Evolutionary conservation across 35 echinoderm and acorn worm species (phyloP), one percentile per base, ranked within the genome.

Genomic region (Hemicentrotus pulcherrimus): DNA sequence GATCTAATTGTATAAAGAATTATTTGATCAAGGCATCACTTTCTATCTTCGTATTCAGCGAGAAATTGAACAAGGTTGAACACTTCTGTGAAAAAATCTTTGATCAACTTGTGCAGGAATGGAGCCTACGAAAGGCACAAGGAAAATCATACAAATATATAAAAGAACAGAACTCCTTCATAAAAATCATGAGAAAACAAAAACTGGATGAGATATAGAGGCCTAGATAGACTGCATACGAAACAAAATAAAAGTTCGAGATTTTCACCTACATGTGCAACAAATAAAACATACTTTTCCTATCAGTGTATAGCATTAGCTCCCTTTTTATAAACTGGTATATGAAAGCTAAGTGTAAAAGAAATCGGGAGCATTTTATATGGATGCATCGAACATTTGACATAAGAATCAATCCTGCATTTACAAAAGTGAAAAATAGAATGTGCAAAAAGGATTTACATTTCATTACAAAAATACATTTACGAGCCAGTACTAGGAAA

Each of bases 31-130:
- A 90, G 88, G 88, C 88, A 90, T 90, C 88, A 47, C 45, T 32
- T 90, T 7, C 32, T 90, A 33, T 22, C 24, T 18, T 90, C 13
- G 15, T 90, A 90, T 32, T 90, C 32, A 45, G 46, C 32, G 32
- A 90, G 88, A 90, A 90, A 90, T 90, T 13, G 46, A 45, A 90
- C 88, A 90, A 90, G 88, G 88, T 90, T 47, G 65, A 78, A n/a
- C 18, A 78, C 6, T 90, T 33, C 32, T 90, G 88, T 90, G 88
- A 90, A 90, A 90, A 90, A 78, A 78, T 78, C 65, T 78, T 47
- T 90, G 32, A 90, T 90, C 88, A 41, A 90, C 19, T 41, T 78
- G 65, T 78, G 65, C 19, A 28, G 65, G 65, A 78, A n/a, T 28
- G 28, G 88, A 90, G 46, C 46, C 32, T 13, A 32, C 32, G 12